Conservation (phyloP, 2,797 vertebrate genomes). For the Sebastes melanostomus region DNA sequence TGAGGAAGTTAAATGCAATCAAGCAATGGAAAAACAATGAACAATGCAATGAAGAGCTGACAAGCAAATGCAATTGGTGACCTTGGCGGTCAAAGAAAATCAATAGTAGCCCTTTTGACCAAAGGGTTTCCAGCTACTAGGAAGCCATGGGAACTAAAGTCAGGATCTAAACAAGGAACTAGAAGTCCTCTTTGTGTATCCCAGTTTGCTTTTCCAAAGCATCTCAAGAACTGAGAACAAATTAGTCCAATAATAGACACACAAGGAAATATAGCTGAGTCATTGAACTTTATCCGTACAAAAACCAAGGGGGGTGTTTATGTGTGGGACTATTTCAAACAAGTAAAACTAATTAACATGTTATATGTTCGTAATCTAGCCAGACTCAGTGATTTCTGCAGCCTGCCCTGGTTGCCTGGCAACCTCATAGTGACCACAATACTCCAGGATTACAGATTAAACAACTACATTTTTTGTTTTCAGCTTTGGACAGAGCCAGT, state of each 20-base stretch:
- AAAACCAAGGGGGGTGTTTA: not conserved
- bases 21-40: constrained; percentile 62
- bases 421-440: not conserved
- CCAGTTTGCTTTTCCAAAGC: not conserved
- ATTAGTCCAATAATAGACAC: not conserved
- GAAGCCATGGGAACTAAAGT: not conserved
- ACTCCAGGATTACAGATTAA: not conserved
- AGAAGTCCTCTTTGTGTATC: not conserved
- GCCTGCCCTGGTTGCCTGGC: not conserved
- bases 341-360: not conserved
- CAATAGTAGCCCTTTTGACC: not conserved
- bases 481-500: not conserved
- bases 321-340: not conserved
- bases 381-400: not conserved
- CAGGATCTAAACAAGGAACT: not conserved
- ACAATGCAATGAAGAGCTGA: constrained; percentile 56
- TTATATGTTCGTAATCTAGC: not conserved
- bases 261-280: not conserved
- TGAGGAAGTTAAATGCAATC: constrained; percentile 51
- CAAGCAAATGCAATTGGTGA: constrained; percentile 39
- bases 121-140: not conserved
- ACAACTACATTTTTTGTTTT: not conserved
- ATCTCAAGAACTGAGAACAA: constrained; percentile 7
- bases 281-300: not conserved
- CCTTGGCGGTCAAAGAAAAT: not conserved